Conservation (phyloP, 2,888 invertebrate genomes). For the Heterodera filipjevi region DNA sequence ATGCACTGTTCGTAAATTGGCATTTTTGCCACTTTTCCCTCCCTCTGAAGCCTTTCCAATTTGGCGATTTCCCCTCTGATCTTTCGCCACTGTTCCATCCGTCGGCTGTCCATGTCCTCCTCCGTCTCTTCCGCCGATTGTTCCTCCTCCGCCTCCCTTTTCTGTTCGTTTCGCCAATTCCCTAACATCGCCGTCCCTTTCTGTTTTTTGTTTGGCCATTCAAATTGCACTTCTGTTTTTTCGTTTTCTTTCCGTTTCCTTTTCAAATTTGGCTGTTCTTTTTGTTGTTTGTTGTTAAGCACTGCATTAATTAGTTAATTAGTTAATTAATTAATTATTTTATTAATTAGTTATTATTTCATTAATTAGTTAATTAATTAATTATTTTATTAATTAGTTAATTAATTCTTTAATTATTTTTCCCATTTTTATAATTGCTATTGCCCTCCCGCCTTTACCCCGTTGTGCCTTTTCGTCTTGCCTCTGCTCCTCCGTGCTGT, state of each 20-base stretch:
- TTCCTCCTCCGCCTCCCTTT: not conserved
- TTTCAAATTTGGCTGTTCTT: not conserved
- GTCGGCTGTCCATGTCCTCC: not conserved
- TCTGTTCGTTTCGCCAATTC: not conserved
- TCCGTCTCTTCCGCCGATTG: not conserved
- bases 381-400: not conserved
- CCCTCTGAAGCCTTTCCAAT: not conserved
- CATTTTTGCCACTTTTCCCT: not conserved
- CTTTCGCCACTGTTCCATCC: not conserved
- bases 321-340: not conserved
- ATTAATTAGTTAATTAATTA: not conserved
- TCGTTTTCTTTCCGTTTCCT: not conserved
- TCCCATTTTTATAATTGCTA: not conserved
- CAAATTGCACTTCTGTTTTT: not conserved
- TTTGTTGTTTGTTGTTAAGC: not conserved
- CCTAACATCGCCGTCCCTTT: not conserved
- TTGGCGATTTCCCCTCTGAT: not conserved
- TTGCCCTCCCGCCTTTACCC: not conserved
- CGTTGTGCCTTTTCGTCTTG: not conserved
- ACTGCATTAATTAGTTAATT: not conserved
- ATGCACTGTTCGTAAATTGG: constrained; percentile 4
- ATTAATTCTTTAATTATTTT: not conserved
- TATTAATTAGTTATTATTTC: not conserved
- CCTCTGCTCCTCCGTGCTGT: not conserved
- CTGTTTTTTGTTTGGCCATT: not conserved